These are phyloP conservation scores for Hipposideros armiger DNA, from an alignment of 2,113 vertebrate species.

Conservation along the genomic window DNA sequence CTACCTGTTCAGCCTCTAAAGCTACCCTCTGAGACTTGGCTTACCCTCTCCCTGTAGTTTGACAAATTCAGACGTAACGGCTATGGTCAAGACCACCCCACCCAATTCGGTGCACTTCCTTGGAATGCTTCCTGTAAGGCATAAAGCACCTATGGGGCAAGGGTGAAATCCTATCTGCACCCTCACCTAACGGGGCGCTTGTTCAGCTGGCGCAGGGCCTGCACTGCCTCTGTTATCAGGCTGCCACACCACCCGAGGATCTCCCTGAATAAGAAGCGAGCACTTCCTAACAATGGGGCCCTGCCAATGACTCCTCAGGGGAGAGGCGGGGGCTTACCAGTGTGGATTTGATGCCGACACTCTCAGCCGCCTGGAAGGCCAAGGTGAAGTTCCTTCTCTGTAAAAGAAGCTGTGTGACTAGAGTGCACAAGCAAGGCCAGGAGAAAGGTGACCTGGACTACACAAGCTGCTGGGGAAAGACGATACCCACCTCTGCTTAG, in stretches of 20 bases:
- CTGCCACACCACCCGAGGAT: no score
- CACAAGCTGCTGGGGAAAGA: not conserved
- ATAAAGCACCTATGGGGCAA: rapidly evolving
- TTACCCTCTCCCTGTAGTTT: not conserved
- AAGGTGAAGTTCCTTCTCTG: constrained; percentile 98
- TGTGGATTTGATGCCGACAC: constrained; percentile 98
- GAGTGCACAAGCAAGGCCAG: not conserved
- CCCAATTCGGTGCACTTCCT: no score
- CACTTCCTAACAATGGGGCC: not conserved
- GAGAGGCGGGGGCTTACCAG: constrained; percentile 90
- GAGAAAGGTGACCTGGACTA: not conserved
- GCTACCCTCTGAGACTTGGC: not conserved
- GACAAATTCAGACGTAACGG: not conserved
- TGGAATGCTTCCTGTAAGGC: rapidly evolving
- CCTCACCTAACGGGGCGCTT: rapidly evolving
- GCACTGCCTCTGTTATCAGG: not conserved
- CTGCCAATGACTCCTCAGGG: not conserved
- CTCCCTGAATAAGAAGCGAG: not conserved
- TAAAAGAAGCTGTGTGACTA: not conserved
- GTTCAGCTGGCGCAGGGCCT: not conserved
- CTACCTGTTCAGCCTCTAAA: not conserved
- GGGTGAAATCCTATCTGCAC: rapidly evolving
- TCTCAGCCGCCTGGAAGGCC: constrained; percentile 98
- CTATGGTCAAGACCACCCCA: not conserved
- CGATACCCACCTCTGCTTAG: not conserved